Conservation (phyloP, 2,797 vertebrate species). For the Galagoides demidoff region DNA sequence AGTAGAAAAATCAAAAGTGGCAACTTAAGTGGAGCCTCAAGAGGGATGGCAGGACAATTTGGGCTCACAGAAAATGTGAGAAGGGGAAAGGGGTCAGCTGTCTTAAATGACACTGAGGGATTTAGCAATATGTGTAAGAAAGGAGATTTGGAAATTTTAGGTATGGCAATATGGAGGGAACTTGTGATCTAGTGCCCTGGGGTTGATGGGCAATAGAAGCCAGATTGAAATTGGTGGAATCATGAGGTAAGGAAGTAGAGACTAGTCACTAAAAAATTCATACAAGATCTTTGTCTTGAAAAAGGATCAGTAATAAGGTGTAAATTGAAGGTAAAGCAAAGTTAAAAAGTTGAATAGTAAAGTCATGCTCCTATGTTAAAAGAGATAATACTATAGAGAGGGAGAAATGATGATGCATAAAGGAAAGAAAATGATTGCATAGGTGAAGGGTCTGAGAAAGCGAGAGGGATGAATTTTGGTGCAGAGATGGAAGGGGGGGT, state of each 20-base stretch:
- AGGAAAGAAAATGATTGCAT: background rate
- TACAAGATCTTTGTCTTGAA: background rate
- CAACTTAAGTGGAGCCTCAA: background rate
- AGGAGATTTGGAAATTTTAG: background rate
- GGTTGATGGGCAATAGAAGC: background rate
- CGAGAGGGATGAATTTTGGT: background rate
- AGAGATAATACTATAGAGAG: background rate
- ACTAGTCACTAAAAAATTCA: background rate
- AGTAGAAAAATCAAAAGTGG: background rate
- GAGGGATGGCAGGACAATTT: background rate
- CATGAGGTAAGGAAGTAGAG: background rate
- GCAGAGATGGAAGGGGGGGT: background rate
- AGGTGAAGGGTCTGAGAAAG: background rate
- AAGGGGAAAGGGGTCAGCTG: background rate
- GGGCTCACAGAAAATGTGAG: background rate
- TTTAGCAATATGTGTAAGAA: background rate
- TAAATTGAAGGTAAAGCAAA: background rate
- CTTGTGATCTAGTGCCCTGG: background rate
- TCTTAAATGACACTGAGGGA: background rate
- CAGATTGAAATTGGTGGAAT: background rate
- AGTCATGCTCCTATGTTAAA: background rate
- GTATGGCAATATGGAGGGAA: background rate
- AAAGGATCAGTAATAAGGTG: background rate
- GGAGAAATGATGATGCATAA: background rate
- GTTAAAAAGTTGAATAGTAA: background rate